Evolutionary conservation across 2,888 invertebrate species (phyloP).

Genomic region (Tipula unca): DNA sequence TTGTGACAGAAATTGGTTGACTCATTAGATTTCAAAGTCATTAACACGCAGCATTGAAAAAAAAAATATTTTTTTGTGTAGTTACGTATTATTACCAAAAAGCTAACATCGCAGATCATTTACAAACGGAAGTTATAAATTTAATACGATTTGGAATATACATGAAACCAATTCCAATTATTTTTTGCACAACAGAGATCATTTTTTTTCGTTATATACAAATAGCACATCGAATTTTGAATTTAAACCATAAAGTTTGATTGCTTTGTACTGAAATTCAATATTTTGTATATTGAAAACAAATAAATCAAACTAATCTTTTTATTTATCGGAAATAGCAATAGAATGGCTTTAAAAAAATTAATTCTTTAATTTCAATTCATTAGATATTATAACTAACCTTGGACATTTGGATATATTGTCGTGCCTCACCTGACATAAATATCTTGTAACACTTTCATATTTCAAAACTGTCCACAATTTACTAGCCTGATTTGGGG

Average conservation of each 20-base stretch:
- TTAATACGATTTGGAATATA: slow-evolving; percentile 8
- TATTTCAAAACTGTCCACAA: background rate
- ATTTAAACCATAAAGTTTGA: background rate
- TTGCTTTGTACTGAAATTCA: background rate
- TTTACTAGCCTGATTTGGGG: too few species aligned
- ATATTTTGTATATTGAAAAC: background rate
- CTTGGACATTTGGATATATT: too few species aligned
- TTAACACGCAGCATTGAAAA: background rate
- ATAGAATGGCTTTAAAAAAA: too few species aligned
- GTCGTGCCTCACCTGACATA: background rate
- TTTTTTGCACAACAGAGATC: background rate
- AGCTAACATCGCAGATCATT: background rate
- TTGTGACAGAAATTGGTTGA: background rate
- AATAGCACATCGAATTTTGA: slow-evolving; percentile 8
- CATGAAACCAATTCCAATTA: background rate
- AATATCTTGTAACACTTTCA: background rate
- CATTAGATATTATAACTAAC: too few species aligned
- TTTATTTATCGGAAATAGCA: too few species aligned
- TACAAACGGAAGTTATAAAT: background rate
- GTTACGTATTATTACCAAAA: background rate
- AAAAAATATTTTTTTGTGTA: background rate
- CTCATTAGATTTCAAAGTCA: background rate
- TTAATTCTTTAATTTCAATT: too few species aligned
- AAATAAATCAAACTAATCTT: too few species aligned
- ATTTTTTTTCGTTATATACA: background rate